Evolutionary conservation across 37 sponge, comb jelly and placozoan genomes (phyloP), one percentile per base, ranked within the genome.

Genomic region (Dysidea cf. avara): DNA sequence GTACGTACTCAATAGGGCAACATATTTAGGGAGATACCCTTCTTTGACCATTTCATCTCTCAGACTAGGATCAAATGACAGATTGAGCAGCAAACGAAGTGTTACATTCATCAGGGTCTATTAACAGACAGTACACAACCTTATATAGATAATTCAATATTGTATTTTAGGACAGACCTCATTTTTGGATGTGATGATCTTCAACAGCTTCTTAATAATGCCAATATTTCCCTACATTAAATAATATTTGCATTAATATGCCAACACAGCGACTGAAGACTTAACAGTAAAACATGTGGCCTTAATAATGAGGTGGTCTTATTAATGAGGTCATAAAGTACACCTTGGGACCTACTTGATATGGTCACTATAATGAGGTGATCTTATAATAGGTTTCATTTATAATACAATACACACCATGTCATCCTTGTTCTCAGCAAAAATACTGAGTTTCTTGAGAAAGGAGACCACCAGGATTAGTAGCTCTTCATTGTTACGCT

Each of bases 401-500:
- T n/a, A n/a, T n/a, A n/a, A n/a, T n/a, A n/a, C n/a, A 2, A 76
- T 17, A 35, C 66, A 59, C 20, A 88, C 94, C 97, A 96, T 96
- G 11, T 77, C 87, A 16, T 92, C 85, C 34, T 89, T 89, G 73
- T 96, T 96, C 50, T 92, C 94, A 13, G 20, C 65, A 39, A 81
- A 92, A 60, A 96, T 83, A 64, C 93, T 92, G 32, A 96, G 78
- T 65, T 92, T 89, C 81, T 92, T 96, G 39, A 96, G 87, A 49
- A 96, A 96, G 6, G 93, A 88, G 21, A 92, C 87, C 2, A 86
- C 90, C 30, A 92, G 72, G 24, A 96, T 92, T 51, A 96, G 80
- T 49, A 96, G 71, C 53, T 96, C 97, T 2, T 83, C 66, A 54
- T 82, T 92, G 74, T 78, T 63, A 7, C 97, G 36, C 31, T 88